These are phyloP conservation scores for Elephantulus edwardii DNA, from an alignment of 2,113 vertebrate genomes.

Conservation along the genomic window DNA sequence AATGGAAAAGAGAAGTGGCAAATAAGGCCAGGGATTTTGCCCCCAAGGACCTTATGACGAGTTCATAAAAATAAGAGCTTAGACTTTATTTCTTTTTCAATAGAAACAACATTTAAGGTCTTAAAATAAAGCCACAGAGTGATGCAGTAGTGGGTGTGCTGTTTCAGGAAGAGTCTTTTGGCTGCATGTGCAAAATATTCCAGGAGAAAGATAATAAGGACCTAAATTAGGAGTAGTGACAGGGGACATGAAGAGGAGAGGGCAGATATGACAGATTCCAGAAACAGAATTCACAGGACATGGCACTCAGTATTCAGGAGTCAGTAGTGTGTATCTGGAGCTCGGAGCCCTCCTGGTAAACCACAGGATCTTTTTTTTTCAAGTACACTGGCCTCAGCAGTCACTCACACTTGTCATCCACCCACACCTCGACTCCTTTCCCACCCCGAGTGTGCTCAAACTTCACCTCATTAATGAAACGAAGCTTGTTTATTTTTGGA, in stretches of 20 bases:
- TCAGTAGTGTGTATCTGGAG: accelerated
- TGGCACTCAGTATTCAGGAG: accelerated
- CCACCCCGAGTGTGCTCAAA: not conserved
- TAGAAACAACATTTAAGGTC: not conserved
- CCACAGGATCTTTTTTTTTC: not conserved
- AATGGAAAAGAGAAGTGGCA: not conserved
- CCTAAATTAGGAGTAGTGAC: not conserved
- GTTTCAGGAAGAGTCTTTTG: not conserved
- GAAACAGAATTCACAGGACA: not conserved
- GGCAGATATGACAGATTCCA: accelerated
- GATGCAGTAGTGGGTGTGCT: not conserved
- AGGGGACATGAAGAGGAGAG: not conserved
- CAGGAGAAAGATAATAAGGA: not conserved
- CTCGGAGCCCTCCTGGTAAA: not conserved
- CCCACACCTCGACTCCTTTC: not conserved
- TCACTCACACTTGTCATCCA: accelerated
- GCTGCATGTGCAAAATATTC: not conserved
- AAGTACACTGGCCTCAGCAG: not conserved
- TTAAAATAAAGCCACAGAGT: not conserved
- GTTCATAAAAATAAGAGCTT: not conserved
- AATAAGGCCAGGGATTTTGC: not conserved
- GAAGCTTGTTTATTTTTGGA: conserved; percentile 9
- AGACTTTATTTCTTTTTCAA: not conserved
- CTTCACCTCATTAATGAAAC: not conserved
- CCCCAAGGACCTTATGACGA: not conserved